Evolutionary conservation across 2,888 invertebrate genomes (phyloP).

Genomic region (Coronaproctus castanopsis): DNA sequence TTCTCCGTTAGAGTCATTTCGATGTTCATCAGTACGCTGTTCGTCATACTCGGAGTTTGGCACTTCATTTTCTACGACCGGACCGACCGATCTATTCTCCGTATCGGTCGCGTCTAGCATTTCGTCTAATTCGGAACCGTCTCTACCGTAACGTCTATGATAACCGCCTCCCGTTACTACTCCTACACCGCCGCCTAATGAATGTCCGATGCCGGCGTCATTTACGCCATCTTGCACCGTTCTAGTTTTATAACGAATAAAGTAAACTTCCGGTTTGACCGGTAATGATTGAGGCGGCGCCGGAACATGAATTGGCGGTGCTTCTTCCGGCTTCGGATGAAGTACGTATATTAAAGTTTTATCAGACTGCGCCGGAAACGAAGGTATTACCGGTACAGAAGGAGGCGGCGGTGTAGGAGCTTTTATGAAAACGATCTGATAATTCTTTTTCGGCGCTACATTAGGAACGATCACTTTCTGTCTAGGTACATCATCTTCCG

Average conservation of each 20-base stretch:
- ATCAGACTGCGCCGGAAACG: constrained; percentile 20
- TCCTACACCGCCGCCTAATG: neutral
- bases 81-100: neutral
- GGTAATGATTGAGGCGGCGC: constrained; percentile 20
- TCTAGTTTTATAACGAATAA: constrained; percentile 17
- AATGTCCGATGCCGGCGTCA: too few species aligned
- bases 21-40: too few species aligned
- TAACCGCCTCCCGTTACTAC: neutral
- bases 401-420: constrained; percentile 19
- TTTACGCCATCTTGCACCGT: neutral
- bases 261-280: constrained; percentile 21
- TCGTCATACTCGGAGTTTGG: neutral
- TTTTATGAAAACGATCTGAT: constrained; percentile 23
- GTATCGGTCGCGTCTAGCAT: neutral
- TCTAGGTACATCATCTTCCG: constrained; percentile 20
- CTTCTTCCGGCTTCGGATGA: constrained; percentile 21
- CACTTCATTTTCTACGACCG: neutral
- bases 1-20: too few species aligned
- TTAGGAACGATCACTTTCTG: constrained; percentile 19
- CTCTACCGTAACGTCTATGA: neutral
- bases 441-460: constrained; percentile 21
- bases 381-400: constrained; percentile 19
- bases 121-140: neutral
- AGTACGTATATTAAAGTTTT: constrained; percentile 22
- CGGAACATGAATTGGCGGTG: constrained; percentile 20